phyloP scores from a whole-genome alignment of 37 sponge, comb jelly and placozoan species.

The Chondrosia reniformis region DNA sequence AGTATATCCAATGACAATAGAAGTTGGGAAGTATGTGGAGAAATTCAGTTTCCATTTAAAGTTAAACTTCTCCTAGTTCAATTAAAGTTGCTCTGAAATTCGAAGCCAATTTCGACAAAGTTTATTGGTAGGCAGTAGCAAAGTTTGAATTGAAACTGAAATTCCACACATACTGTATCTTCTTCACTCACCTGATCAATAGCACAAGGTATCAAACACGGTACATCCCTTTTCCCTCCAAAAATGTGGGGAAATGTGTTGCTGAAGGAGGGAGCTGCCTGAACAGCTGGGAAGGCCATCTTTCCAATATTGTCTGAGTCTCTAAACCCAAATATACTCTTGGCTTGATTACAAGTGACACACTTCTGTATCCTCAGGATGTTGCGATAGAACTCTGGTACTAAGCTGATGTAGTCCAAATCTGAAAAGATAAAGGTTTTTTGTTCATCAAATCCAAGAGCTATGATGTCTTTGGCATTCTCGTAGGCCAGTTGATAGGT shows the following conservation, averaged over 20 bases:
- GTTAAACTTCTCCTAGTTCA: too few species aligned
- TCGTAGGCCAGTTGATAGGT: conserved; percentile 68
- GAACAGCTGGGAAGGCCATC: conserved; percentile 85
- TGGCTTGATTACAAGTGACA: conserved; percentile 85
- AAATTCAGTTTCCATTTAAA: too few species aligned
- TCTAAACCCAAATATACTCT: conserved; percentile 79
- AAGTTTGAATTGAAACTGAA: too few species aligned
- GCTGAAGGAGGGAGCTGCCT: conserved; percentile 83
- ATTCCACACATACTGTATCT: too few species aligned
- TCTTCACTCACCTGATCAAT: conserved; percentile 89
- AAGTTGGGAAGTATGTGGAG: too few species aligned
- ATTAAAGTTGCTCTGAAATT: too few species aligned
- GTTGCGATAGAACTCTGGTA: conserved; percentile 49
- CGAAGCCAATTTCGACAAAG: too few species aligned
- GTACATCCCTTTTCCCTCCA: conserved; percentile 61
- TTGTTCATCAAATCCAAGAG: conserved; percentile 83
- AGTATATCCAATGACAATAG: too few species aligned
- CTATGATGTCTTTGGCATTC: conserved; percentile 94
- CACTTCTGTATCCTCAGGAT: conserved; percentile 69
- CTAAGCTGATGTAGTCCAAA: conserved; percentile 70
- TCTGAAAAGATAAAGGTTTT: conserved; percentile 93
- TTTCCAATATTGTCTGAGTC: conserved; percentile 81
- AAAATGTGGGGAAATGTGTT: conserved; percentile 87
- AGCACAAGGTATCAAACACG: conserved; percentile 89
- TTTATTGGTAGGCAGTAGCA: too few species aligned